Conservation (phyloP, 2,797 vertebrate genomes). For the Spinibarbus caldwelli region DNA sequence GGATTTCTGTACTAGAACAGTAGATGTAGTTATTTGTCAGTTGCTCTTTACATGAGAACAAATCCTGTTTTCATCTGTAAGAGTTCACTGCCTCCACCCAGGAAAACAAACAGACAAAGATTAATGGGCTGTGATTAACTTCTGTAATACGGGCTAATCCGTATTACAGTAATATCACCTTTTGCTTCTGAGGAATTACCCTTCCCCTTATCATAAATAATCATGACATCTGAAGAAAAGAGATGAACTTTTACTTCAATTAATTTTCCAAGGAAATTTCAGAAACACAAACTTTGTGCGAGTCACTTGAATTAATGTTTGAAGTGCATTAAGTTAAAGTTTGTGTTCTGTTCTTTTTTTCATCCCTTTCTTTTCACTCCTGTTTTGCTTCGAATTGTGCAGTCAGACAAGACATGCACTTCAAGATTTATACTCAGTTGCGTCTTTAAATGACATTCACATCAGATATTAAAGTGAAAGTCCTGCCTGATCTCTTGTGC, state of each 20-base stretch:
- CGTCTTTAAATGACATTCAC: background rate
- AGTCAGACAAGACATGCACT: background rate
- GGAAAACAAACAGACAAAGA: conserved; percentile 37
- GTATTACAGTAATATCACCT: conserved; percentile 17
- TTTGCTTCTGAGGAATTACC: conserved; percentile 21
- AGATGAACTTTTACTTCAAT: background rate
- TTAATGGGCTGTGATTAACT: conserved; percentile 32
- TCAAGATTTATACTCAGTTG: background rate
- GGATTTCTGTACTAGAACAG: background rate
- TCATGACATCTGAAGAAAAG: background rate
- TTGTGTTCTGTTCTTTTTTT: background rate
- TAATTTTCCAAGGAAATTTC: background rate
- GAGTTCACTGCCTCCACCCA: background rate
- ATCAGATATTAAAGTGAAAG: conserved; percentile 10
- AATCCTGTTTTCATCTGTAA: conserved; percentile 13
- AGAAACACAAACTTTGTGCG: too few species aligned
- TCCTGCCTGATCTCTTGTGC: conserved; percentile 6
- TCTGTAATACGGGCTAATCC: background rate
- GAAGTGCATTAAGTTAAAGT: too few species aligned
- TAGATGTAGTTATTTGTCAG: conserved; percentile 16
- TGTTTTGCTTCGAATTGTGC: background rate
- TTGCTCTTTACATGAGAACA: conserved; percentile 38
- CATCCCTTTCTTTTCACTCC: background rate
- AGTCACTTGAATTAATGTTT: background rate
- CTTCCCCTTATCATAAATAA: background rate